These are phyloP conservation scores for Exaiptasia diaphana DNA, from an alignment of 64 coral and sea anemone species.

Conservation along the genomic window DNA sequence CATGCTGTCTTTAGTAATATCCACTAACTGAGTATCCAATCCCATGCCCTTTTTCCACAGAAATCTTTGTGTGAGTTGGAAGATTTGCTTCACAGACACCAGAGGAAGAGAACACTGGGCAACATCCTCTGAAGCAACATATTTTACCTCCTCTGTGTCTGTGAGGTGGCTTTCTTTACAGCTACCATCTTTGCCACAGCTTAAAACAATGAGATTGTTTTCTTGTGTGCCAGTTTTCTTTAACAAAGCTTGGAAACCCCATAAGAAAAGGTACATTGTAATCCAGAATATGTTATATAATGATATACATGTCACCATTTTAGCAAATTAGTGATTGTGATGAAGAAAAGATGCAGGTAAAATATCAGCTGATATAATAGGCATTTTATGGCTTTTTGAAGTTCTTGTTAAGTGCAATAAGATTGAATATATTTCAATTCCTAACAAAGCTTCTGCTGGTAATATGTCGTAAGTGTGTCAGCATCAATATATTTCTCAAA, in stretches of 20 bases:
- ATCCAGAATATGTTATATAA: neutral
- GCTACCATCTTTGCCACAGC: slow-evolving; percentile 51
- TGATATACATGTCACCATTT: too few relatives aligned
- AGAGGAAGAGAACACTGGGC: slow-evolving; percentile 56
- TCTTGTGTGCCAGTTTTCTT: slow-evolving; percentile 83
- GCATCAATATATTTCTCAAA: too few relatives aligned
- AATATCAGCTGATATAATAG: neutral
- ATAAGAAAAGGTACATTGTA: slow-evolving; percentile 64
- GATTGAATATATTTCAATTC: neutral
- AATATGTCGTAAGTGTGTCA: too few relatives aligned
- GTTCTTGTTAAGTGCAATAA: neutral
- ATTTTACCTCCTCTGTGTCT: slow-evolving; percentile 65
- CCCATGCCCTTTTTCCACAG: too few relatives aligned
- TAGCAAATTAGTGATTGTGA: neutral
- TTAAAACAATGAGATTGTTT: slow-evolving; percentile 63
- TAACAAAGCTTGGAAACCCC: slow-evolving; percentile 79
- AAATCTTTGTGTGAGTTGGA: slow-evolving; percentile 59
- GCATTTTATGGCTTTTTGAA: neutral
- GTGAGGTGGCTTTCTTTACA: slow-evolving; percentile 73
- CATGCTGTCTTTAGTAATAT: neutral
- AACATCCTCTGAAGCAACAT: slow-evolving; percentile 31
- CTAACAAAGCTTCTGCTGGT: neutral
- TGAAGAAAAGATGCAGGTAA: neutral
- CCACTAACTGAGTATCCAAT: too few relatives aligned
- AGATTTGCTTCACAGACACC: slow-evolving; percentile 74